Evolutionary conservation across 1,140 invertebrate species (phyloP).

Genomic region (Tigriopus japonicus): DNA sequence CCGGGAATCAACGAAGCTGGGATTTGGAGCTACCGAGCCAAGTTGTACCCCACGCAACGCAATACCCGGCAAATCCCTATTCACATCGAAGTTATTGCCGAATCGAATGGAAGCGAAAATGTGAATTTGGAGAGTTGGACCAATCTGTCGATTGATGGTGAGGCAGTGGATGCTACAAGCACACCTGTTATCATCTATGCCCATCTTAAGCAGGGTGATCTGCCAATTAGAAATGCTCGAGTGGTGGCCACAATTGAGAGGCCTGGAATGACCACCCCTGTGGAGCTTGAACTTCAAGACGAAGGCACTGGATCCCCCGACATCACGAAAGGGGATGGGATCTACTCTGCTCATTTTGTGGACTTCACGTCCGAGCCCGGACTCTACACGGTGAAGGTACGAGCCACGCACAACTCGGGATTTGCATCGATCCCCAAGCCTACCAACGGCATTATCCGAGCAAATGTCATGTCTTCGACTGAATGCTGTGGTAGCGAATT

Average conservation of each 20-base stretch:
- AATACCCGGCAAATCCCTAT: conserved; percentile 7
- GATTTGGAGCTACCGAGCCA: conserved; percentile 16
- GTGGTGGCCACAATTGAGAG: conserved; percentile 22
- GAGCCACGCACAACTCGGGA: conserved; percentile 18
- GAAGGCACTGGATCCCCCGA: conserved; percentile 35
- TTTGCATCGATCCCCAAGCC: conserved; percentile 16
- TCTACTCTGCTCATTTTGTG: conserved; percentile 43
- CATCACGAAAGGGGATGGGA: conserved; percentile 40
- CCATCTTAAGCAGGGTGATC: conserved; percentile 20
- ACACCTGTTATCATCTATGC: conserved; percentile 21
- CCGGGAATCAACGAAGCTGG: conserved; percentile 17
- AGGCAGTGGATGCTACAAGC: conserved; percentile 14
- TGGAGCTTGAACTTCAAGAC: conserved; percentile 17
- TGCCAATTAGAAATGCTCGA: conserved; percentile 22
- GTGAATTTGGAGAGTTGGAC: conserved; percentile 18
- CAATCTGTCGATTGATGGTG: conserved; percentile 14
- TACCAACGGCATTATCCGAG: too few species aligned
- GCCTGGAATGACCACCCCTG: conserved; percentile 18
- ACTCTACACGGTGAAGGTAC: conserved; percentile 18
- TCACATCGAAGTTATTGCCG: conserved; percentile 17
- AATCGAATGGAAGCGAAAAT: conserved; percentile 15
- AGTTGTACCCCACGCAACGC: background rate
- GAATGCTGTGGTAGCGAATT: conserved; percentile 20
- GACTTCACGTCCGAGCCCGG: conserved; percentile 21
- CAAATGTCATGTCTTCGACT: too few species aligned